Evolutionary conservation across 2,113 vertebrate genomes (phyloP), one percentile per base, ranked within the genome.

Genomic region (Recurvirostra avosetta): DNA sequence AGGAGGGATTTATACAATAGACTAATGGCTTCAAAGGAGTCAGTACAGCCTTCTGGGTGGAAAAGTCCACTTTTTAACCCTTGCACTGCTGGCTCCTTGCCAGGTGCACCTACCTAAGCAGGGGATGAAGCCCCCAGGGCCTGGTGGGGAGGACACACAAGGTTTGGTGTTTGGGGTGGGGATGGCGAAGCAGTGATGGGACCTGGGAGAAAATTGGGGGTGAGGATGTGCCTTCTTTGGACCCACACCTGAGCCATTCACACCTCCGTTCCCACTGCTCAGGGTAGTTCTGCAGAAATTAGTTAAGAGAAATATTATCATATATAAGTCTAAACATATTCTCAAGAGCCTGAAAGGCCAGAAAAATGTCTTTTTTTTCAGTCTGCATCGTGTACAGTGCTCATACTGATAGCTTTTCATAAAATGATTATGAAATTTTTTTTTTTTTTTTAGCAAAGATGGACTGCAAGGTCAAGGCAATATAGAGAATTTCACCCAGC

Each of bases 21-120:
- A 94, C 91, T 94, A 89, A 92, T 41, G 67, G 90, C 94, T 97
- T 97, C 95, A 96, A 95, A 95, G 86, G 92, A 96, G 53, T 71
- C 61, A 8, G 21, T 22, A 58, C 36, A 85, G 79, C 84, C 77
- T 84, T 89, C 86, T 93, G 94, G 73, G 85, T 94, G 70, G 56
- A 92, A 90, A 85, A 67, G 55, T 25, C 72, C 73, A 47, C 65
- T 94, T 96, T 90, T 95, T 97, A 95, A 96, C 84, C 72, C 91
- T 85, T 38, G 38, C 49, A 81, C 55, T 74, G 29, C 66, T 36
- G 38, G 18, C 12, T 67, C 19, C 36, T 71, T 84, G 29, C 36
- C 40, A 40, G 52, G 15, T 50, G 15, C 53, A 49, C 61, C 49
- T 40, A 73, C 3, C 6, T 36, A 73, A 62, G 30, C 30, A 20